phyloP scores from a whole-genome alignment of 2,797 vertebrate genomes.

The Orientallactaga sibirica region DNA sequence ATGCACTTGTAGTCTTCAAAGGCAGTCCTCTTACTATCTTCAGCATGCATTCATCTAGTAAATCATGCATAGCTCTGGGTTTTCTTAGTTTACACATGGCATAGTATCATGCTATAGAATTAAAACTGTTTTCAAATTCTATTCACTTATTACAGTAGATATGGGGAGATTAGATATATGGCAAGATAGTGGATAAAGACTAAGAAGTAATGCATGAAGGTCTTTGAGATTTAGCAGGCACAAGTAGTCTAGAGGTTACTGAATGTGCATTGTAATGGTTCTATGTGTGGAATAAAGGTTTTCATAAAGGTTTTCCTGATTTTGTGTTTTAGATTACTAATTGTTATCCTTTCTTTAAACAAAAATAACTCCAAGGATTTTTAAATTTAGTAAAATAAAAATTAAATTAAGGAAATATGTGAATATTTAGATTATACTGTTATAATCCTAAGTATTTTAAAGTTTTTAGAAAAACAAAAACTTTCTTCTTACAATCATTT shows the following conservation, averaged over 20 bases:
- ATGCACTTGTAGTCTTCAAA: slow-evolving; percentile 41
- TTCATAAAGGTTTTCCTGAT: neutral
- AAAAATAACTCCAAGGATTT: neutral
- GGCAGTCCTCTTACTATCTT: neutral
- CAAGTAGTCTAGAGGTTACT: neutral
- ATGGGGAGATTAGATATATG: neutral
- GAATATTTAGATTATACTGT: neutral
- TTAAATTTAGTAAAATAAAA: neutral
- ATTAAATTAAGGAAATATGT: neutral
- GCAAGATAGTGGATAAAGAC: neutral
- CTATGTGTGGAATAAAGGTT: too few species aligned
- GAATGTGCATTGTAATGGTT: neutral
- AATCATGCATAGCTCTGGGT: neutral
- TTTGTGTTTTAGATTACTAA: slow-evolving; percentile 38
- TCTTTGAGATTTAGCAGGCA: neutral
- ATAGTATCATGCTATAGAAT: neutral
- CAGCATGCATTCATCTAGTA: neutral
- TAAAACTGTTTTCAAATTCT: neutral
- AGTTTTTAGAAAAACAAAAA: neutral
- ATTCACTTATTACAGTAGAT: neutral
- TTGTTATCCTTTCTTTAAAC: neutral
- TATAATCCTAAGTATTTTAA: neutral
- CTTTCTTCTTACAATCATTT: neutral
- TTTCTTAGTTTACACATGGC: neutral
- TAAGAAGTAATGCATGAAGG: neutral